Evolutionary conservation across 37 sponge, comb jelly and placozoan species (phyloP).

Genomic region (Eunapius fragilis): DNA sequence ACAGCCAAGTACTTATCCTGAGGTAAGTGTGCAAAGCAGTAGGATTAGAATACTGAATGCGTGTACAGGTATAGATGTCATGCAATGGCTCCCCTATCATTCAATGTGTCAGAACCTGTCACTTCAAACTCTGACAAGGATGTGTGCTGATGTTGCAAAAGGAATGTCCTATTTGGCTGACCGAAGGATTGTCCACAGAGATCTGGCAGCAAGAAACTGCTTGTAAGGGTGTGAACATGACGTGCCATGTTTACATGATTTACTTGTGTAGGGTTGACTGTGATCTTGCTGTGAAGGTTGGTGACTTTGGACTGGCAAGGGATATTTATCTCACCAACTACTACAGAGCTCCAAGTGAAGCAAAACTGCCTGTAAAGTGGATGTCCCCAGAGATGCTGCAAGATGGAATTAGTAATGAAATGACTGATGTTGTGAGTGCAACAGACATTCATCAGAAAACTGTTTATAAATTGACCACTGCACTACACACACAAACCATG

Average conservation of each 20-base stretch:
- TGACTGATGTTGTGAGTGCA: constrained; percentile 18
- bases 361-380: constrained; percentile 25
- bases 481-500: no score
- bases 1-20: background rate
- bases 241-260: background rate
- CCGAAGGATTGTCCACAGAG: constrained; percentile 12
- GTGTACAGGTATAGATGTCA: no score
- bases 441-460: background rate
- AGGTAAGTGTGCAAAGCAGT: background rate
- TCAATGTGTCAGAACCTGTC: background rate
- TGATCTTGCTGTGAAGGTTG: constrained; percentile 1
- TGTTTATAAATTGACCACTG: no score
- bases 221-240: background rate
- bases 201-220: constrained; percentile 17
- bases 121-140: background rate
- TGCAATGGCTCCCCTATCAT: no score
- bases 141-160: background rate
- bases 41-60: no score
- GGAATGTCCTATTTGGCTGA: constrained; percentile 15
- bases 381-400: constrained; percentile 20
- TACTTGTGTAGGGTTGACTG: background rate
- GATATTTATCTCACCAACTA: constrained; percentile 22
- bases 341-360: background rate
- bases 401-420: constrained; percentile 7
- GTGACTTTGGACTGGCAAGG: constrained; percentile 20